phyloP scores from a whole-genome alignment of 2,113 vertebrate species.

The Grammomys surdaster region DNA sequence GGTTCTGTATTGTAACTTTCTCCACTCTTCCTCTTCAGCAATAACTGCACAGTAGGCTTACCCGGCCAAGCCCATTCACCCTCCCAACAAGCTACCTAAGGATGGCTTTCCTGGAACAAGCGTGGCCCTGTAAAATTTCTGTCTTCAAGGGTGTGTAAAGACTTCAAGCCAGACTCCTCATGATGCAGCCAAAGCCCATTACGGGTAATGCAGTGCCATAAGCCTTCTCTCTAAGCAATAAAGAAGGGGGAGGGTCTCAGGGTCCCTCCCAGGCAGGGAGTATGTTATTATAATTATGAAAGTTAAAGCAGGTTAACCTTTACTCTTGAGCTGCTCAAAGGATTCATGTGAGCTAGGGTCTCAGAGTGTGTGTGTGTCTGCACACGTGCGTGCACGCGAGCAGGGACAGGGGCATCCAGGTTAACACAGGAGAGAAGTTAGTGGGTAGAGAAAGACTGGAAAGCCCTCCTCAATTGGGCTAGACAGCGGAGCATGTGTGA shows the following conservation, averaged over 20 bases:
- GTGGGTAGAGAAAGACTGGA: neutral
- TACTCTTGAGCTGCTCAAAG: neutral
- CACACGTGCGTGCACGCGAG: rapidly evolving
- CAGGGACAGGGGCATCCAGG: too few relatives aligned
- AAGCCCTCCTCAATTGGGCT: too few relatives aligned
- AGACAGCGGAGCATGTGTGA: neutral
- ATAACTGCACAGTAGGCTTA: neutral
- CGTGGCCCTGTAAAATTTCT: neutral
- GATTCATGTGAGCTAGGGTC: neutral
- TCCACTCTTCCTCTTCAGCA: neutral
- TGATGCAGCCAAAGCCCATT: neutral
- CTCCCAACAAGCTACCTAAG: neutral
- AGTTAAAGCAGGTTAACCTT: neutral
- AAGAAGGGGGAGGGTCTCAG: neutral
- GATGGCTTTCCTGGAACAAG: neutral
- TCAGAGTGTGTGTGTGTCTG: neutral
- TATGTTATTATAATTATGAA: too few relatives aligned
- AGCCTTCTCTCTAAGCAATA: too few relatives aligned
- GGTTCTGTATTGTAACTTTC: neutral
- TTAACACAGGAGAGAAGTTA: neutral
- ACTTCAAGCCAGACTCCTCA: neutral
- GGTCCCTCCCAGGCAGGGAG: neutral
- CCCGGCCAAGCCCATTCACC: neutral
- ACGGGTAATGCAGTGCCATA: neutral
- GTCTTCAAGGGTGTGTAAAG: neutral